Conservation (phyloP, 2,888 invertebrate genomes). For the Halocaridina rubra region DNA sequence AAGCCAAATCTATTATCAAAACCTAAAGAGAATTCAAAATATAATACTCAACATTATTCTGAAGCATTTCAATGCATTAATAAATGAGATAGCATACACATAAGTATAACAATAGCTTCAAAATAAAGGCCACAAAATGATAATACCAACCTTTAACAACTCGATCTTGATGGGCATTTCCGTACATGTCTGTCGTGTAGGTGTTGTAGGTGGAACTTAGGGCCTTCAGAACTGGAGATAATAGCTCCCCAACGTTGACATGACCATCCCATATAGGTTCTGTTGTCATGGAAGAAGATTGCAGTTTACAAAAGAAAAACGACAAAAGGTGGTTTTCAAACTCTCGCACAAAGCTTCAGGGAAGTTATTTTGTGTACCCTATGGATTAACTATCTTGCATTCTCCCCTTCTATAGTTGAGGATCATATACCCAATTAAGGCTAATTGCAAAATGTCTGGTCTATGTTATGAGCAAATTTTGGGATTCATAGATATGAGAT, state of each 20-base stretch:
- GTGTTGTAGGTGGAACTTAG: not conserved
- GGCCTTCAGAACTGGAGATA: not conserved
- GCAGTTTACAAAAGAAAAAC: not conserved
- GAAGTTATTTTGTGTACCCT: too few relatives aligned
- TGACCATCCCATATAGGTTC: conserved; percentile 48
- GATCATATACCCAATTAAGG: too few relatives aligned
- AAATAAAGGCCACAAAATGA: not conserved
- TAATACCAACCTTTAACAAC: conserved; percentile 40
- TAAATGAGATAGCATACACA: too few relatives aligned
- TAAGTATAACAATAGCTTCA: not conserved
- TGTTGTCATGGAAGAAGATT: not conserved
- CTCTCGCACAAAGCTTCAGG: too few relatives aligned
- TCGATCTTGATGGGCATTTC: not conserved
- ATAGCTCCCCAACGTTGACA: conserved; percentile 31
- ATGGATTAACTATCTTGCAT: too few relatives aligned
- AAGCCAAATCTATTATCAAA: conserved; percentile 52
- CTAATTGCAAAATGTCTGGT: too few relatives aligned
- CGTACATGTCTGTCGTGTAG: not conserved
- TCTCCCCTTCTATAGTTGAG: too few relatives aligned
- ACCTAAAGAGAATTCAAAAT: conserved; percentile 37
- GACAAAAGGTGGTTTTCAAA: too few relatives aligned
- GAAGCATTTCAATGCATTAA: too few relatives aligned
- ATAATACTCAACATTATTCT: too few relatives aligned
- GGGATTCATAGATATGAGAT: too few relatives aligned
- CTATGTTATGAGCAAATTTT: too few relatives aligned